Evolutionary conservation across 2,888 invertebrate genomes (phyloP).

Genomic region (Monoplex corrugatus): DNA sequence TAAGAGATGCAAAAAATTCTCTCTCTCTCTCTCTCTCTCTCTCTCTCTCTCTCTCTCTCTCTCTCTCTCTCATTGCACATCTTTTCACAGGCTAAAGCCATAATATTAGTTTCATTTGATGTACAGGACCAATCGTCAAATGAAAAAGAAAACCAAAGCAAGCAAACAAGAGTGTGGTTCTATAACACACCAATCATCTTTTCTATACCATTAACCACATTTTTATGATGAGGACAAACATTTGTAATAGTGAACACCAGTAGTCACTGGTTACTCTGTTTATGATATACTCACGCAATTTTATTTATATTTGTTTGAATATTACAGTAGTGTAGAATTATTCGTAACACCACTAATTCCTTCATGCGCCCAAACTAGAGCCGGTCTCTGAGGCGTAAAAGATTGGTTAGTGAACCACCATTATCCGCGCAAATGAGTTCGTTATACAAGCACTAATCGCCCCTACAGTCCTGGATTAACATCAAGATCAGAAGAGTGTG

Average conservation of each 20-base stretch:
- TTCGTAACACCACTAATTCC: not conserved
- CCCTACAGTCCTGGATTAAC: too few relatives aligned
- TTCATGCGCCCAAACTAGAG: not conserved
- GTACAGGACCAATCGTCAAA: too few relatives aligned
- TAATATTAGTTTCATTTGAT: too few relatives aligned
- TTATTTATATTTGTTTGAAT: not conserved
- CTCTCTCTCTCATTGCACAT: not conserved
- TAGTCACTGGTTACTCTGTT: not conserved
- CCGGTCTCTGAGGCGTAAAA: not conserved
- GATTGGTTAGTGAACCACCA: slow-evolving; percentile 13
- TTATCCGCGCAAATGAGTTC: not conserved
- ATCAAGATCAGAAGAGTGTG: not conserved
- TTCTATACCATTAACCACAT: not conserved
- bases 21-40: slow-evolving; percentile 13
- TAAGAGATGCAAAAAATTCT: not conserved
- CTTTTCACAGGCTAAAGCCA: not conserved
- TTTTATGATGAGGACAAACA: not conserved
- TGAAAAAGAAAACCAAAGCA: too few relatives aligned
- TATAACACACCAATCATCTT: not conserved
- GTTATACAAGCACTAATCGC: not conserved
- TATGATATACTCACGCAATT: not conserved
- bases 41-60: not conserved
- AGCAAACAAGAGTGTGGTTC: not conserved
- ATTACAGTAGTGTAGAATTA: not conserved
- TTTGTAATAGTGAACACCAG: not conserved